Evolutionary conservation across 2,888 invertebrate species (phyloP).

Genomic region (Apodemia zela): DNA sequence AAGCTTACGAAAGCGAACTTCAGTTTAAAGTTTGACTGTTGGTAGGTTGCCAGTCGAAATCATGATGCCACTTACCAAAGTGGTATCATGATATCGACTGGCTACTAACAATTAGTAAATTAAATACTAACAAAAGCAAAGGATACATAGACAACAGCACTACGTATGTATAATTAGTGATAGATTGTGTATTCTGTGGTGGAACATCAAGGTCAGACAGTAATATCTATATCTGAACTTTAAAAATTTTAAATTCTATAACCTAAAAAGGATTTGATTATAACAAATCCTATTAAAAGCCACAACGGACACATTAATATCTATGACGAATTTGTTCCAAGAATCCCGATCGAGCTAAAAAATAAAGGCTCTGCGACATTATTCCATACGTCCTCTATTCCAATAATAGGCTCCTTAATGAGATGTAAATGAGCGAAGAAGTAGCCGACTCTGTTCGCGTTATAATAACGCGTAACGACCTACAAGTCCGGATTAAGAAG

Average conservation of each 20-base stretch:
- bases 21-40: no score
- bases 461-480: slow-evolving; percentile 81
- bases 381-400: slow-evolving; percentile 51
- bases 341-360: background rate
- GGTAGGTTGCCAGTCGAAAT: no score
- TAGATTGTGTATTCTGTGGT: no score
- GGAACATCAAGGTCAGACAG: no score
- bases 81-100: no score
- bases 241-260: background rate
- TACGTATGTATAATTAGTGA: no score
- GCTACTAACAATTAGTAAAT: no score
- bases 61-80: no score
- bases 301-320: background rate
- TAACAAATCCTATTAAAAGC: slow-evolving; percentile 9
- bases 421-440: slow-evolving; percentile 81
- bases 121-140: no score
- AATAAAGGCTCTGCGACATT: slow-evolving; percentile 18
- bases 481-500: slow-evolving; percentile 81
- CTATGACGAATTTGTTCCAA: slow-evolving; percentile 5
- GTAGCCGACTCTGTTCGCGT: slow-evolving; percentile 71
- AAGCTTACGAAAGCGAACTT: no score
- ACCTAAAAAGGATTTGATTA: background rate
- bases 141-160: no score
- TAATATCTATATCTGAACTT: background rate
- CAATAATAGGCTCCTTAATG: slow-evolving; percentile 77